Conservation (phyloP, 1,140 invertebrate species). For the Ylistrum balloti region DNA sequence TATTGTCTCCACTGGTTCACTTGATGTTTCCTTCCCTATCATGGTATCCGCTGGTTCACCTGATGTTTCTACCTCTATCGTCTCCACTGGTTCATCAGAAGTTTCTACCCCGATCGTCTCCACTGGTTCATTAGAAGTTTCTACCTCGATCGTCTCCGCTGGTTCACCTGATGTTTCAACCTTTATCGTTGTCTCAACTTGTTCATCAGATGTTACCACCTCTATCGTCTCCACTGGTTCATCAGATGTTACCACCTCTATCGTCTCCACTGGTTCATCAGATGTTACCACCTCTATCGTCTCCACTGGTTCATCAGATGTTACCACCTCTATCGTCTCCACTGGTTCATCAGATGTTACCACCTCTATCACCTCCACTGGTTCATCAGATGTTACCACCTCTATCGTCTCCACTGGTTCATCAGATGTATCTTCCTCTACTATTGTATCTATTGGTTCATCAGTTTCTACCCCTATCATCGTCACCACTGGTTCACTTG, state of each 20-base stretch:
- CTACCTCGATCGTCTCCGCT: neutral
- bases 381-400: too few species aligned
- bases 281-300: neutral
- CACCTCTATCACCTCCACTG: too few species aligned
- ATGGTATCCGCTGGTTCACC: neutral
- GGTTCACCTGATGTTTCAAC: neutral
- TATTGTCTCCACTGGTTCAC: too few species aligned
- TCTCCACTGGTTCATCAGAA: neutral
- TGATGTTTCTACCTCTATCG: neutral
- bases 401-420: too few species aligned
- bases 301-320: neutral
- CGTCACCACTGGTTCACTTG: neutral
- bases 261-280: neutral
- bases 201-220: neutral
- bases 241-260: neutral
- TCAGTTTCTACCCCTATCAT: too few species aligned
- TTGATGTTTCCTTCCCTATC: too few species aligned
- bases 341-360: too few species aligned
- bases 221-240: neutral
- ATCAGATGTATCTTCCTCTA: too few species aligned
- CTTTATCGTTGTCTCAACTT: neutral
- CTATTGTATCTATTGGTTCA: too few species aligned
- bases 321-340: too few species aligned
- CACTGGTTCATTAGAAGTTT: neutral
- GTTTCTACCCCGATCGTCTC: neutral